Percentiles rank a stretch among this genome's conserved stretches.
These are phyloP conservation scores for Aphelenchoides fujianensis DNA, from an alignment of 1,140 invertebrate genomes.

Conservation along the genomic window DNA sequence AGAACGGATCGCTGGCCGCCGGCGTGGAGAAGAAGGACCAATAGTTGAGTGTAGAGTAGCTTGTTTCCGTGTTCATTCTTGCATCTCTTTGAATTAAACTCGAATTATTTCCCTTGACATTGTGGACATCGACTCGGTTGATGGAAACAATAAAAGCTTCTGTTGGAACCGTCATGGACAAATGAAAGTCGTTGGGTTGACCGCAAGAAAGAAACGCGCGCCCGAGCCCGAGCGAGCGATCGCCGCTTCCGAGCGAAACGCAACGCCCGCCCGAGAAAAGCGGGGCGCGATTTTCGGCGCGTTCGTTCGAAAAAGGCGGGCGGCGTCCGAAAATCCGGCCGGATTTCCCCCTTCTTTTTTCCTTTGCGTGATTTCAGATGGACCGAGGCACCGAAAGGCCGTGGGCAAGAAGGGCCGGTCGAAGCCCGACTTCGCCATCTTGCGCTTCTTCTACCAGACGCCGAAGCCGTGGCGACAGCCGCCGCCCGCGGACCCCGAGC, in stretches of 20 bases:
- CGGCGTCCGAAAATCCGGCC: background rate
- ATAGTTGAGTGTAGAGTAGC: constrained; percentile 6
- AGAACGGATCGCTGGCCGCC: constrained; percentile 41
- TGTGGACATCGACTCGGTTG: no score
- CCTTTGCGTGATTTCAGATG: no score
- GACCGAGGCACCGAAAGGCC: no score
- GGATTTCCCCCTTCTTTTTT: no score
- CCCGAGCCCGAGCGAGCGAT: no score
- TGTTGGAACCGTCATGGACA: no score
- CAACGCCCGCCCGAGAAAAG: background rate
- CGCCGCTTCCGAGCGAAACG: background rate
- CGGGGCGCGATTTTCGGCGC: background rate
- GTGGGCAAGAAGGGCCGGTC: background rate
- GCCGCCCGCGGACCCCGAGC: background rate
- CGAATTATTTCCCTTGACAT: no score
- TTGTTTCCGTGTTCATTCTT: background rate
- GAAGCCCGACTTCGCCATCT: background rate
- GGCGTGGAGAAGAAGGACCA: constrained; percentile 40
- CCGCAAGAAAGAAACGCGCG: background rate
- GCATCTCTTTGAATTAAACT: background rate
- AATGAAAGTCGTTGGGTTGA: no score
- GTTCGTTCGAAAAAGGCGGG: background rate
- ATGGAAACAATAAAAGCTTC: no score
- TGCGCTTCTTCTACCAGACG: background rate
- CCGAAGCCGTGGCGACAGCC: background rate